Evolutionary conservation across 2,797 vertebrate species (phyloP).

Genomic region (Takifugu rubripes): DNA sequence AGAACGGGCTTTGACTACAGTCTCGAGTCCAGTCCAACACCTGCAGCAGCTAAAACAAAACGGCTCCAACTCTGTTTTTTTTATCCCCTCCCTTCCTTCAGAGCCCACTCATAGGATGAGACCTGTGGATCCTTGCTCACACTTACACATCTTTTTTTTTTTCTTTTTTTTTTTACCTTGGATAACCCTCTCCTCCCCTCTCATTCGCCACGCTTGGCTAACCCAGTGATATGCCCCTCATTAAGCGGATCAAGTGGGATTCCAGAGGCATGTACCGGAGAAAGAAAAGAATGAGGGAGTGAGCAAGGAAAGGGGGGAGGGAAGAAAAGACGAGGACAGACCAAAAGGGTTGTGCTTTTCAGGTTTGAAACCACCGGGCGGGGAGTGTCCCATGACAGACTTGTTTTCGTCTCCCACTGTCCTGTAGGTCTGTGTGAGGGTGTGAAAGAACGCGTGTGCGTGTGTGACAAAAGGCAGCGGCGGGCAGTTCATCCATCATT

Average conservation of each 20-base stretch:
- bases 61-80: conserved; percentile 10
- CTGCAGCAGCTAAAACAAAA: conserved; percentile 16
- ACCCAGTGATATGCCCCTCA: conserved; percentile 77
- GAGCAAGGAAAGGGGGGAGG: conserved; percentile 19
- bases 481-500: conserved; percentile 67
- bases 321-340: conserved; percentile 29
- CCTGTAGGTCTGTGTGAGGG: conserved; percentile 13
- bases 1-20: conserved; percentile 49
- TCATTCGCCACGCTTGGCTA: conserved; percentile 71
- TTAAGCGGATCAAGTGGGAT: conserved; percentile 77
- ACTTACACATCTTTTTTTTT: not conserved
- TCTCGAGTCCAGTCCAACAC: conserved; percentile 11
- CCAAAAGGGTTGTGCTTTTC: conserved; percentile 59
- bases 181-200: conserved; percentile 58
- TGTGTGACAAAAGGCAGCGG: conserved; percentile 7
- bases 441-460: conserved; percentile 15
- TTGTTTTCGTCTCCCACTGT: conserved; percentile 35
- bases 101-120: conserved; percentile 18
- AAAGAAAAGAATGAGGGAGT: conserved; percentile 56
- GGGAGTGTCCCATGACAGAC: conserved; percentile 52
- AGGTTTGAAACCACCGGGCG: conserved; percentile 47
- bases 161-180: conserved; percentile 38
- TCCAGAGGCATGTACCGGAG: conserved; percentile 72
- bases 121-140: conserved; percentile 46
- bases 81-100: conserved; percentile 6